Conservation (phyloP, 2,113 vertebrate genomes). For the Lagopus muta region DNA sequence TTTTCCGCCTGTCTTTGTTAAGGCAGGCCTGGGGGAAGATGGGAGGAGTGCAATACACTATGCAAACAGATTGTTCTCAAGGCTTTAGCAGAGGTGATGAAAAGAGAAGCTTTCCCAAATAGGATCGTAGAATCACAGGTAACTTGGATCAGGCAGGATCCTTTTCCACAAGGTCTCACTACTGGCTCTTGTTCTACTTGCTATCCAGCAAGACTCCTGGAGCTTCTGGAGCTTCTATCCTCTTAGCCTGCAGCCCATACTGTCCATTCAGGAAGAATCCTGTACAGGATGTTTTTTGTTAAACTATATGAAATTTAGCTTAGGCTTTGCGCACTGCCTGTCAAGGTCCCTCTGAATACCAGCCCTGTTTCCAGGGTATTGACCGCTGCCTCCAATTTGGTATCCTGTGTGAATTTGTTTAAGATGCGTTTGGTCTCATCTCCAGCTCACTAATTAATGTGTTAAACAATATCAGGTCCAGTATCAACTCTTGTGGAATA, state of each 20-base stretch:
- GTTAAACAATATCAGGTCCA: not conserved
- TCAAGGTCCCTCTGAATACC: not conserved
- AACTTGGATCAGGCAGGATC: not conserved
- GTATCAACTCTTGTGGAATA: not conserved
- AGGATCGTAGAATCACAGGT: not conserved
- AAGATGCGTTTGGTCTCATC: not conserved
- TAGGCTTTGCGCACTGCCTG: not conserved
- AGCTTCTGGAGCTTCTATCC: not conserved
- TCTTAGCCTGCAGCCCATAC: not conserved
- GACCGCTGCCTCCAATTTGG: rapidly evolving
- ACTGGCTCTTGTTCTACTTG: not conserved
- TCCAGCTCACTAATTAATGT: not conserved
- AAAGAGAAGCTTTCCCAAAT: not conserved
- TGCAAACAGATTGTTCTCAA: not conserved
- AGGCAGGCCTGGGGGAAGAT: not conserved
- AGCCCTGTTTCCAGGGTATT: not conserved
- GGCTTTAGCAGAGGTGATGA: not conserved
- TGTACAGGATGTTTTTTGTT: not conserved
- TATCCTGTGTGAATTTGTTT: not conserved
- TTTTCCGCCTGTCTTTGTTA: not conserved
- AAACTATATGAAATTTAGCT: not conserved
- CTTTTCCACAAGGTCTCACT: rapidly evolving
- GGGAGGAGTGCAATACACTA: not conserved
- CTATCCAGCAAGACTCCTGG: not conserved
- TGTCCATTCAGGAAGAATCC: not conserved